Evolutionary conservation across 2,888 invertebrate genomes (phyloP), one percentile per base, ranked within the genome.

Genomic region (Rosalia funebris): DNA sequence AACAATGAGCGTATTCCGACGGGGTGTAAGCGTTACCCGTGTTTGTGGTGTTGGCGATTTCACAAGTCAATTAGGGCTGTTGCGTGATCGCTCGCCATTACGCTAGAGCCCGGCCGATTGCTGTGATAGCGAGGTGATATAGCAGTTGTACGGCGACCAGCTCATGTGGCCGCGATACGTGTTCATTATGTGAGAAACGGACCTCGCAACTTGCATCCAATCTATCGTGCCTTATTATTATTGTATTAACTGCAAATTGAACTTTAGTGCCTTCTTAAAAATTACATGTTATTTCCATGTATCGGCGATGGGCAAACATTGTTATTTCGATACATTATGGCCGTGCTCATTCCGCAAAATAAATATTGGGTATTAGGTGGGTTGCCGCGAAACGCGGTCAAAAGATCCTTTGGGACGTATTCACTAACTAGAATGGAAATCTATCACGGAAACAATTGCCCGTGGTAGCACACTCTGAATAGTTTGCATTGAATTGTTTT

Each of bases 41-140:
- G 41, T 61, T 57, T 61, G 63, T 57, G 55, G 72, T 69, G 75
- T 74, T 77, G 75, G 76, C 69, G 75, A 76, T 76, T 78, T 78
- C 78, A 78, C 77, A 76, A 80, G 79, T 80, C 81, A 80, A 80
- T 81, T 81, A 79, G 77, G 74, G 69, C 69, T 68, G 58, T 74
- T 77, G 80, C 81, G 79, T 81, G 81, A 74, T 76, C 68, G 72
- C 62, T 69, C 70, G 74, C 78, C 79, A 81, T 81, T 79, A 81
- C 74, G 65, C 60, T 44, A 25, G 57, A 60, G 60, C 45, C 50
- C 61, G 60, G 41, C 39, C 66, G 65, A 66, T 68, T 60, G 63
- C 57, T 62, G 58, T 63, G 65, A 67, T 66, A 64, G 63, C 25
- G 58, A 69, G 63, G 66, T 68, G 67, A 69, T 66, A 63, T 64